These are phyloP conservation scores for Palloptera scutellata DNA, from an alignment of 2,888 invertebrate species.

Conservation along the genomic window DNA sequence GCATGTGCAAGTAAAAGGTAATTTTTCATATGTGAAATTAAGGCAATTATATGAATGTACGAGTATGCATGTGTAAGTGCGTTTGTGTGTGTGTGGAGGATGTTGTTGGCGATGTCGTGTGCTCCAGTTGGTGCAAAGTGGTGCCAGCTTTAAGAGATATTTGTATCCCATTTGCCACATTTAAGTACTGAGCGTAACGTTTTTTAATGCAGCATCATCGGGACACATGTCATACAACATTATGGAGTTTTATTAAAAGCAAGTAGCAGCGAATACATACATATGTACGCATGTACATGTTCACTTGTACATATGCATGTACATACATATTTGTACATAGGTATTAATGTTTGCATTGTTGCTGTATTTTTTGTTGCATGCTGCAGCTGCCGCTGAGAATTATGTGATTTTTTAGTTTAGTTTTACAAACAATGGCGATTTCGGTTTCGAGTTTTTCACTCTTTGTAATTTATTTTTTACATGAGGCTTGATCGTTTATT, in stretches of 20 bases:
- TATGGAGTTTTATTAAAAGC: conserved; percentile 3
- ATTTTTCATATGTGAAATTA: conserved; percentile 16
- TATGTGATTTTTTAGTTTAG: conserved; percentile 22
- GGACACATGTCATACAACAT: conserved; percentile 15
- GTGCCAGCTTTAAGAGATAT: conserved; percentile 10
- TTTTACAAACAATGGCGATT: conserved; percentile 7
- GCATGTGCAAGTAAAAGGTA: conserved; percentile 30
- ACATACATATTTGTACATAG: conserved; percentile 4
- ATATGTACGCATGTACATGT: background rate
- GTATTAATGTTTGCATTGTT: background rate
- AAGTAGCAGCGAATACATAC: background rate
- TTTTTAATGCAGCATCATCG: conserved; percentile 11
- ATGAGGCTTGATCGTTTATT: conserved; percentile 12
- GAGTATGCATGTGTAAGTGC: background rate
- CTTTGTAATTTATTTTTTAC: conserved; percentile 1
- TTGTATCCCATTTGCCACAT: conserved; percentile 3
- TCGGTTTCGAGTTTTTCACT: background rate
- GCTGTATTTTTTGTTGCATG: conserved; percentile 1
- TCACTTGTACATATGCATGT: background rate
- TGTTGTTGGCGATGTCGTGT: conserved; percentile 12
- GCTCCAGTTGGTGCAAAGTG: conserved; percentile 20
- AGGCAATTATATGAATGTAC: background rate
- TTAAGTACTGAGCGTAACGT: background rate
- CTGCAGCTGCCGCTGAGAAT: conserved; percentile 19
- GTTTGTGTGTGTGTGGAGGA: background rate